phyloP scores from a whole-genome alignment of 2,113 vertebrate species.

The Cebus imitator region DNA sequence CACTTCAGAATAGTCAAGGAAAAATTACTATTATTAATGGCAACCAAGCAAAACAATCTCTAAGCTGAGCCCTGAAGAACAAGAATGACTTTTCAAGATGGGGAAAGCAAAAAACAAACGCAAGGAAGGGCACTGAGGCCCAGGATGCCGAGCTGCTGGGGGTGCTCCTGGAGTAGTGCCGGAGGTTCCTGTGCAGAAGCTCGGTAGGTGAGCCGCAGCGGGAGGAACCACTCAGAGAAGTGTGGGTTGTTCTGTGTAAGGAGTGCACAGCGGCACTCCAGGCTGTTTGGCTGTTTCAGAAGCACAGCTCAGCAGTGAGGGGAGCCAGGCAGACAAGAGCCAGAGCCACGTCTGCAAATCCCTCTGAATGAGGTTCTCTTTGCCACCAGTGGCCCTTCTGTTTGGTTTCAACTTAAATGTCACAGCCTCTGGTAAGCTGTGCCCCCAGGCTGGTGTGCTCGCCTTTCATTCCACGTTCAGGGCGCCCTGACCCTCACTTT shows the following conservation, averaged over 20 bases:
- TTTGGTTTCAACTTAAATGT: not conserved
- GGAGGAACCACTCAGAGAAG: fast-evolving
- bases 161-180: no score
- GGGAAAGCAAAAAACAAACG: not conserved
- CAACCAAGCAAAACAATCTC: not conserved
- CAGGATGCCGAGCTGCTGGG: no score
- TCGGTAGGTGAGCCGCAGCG: fast-evolving
- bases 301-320: not conserved
- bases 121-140: not conserved
- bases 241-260: no score
- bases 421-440: not conserved
- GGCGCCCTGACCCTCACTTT: not conserved
- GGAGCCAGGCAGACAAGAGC: not conserved
- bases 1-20: not conserved
- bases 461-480: no score
- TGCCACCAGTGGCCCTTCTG: not conserved
- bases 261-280: fast-evolving
- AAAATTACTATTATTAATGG: not conserved
- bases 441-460: not conserved
- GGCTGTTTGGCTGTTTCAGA: not conserved
- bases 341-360: not conserved
- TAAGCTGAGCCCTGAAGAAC: not conserved
- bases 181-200: no score
- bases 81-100: not conserved
- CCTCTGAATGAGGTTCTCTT: not conserved